Evolutionary conservation across 2,113 vertebrate species (phyloP), one percentile per base, ranked within the genome.

Genomic region (Rhineura floridana): DNA sequence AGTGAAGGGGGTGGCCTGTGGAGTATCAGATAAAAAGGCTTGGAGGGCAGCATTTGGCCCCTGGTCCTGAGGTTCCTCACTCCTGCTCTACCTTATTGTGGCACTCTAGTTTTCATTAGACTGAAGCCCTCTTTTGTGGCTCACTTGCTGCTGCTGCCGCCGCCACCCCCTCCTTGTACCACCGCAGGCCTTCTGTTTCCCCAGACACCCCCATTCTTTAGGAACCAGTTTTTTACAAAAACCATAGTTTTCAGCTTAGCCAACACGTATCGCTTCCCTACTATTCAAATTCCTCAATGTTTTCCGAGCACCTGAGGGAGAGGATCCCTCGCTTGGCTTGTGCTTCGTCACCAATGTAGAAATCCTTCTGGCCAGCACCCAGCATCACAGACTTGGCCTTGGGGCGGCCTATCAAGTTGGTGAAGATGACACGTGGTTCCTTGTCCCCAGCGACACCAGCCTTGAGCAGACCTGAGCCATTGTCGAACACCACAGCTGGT

Each of bases 381-480:
- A 88, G 25, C 10, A 62, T 72, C 10, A 42, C 10, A 23, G 50
- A 23, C 2, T 77, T 91, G 82, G 90, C 78, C 82, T 93, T 95
- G 81, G 85, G 25, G 6, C 92, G 92, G 52, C 96, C 96, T 0
- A 92, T 48, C 2, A 97, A 90, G 80, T 95, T 92, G 11, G 93
- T 86, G 39, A 93, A 96, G 76, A 91, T 72, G 25, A 93, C 91
- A 2, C 90, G 91, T 12, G 96, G 96, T 21, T 94, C 91, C 72
- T 92, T 93, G 33, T 87, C 92, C 30, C 96, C 96, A 3, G 96
- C 93, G 46, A 95, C 82, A 65, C 96, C 96, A 6, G 91, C 90
- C 84, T 96, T 96, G 89, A 96, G 92, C 83, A 94, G 75, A 1
- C 77, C 95, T 0, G 96, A 96, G 77, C 96, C 95, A 44, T 93